These are phyloP conservation scores for Cetonia aurata DNA, from an alignment of 2,888 invertebrate species.

Conservation along the genomic window DNA sequence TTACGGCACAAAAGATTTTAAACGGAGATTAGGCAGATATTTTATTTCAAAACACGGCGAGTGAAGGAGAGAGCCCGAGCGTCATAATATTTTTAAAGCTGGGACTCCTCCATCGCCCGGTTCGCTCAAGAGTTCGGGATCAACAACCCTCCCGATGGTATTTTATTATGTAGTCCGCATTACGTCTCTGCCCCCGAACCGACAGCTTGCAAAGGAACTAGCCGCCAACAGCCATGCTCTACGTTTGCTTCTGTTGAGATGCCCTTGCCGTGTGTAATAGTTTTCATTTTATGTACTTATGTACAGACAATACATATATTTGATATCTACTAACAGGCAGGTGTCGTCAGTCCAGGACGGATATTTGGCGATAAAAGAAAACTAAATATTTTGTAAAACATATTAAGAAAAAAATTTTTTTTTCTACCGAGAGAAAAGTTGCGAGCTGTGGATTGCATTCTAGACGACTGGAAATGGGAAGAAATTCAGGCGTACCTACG, in stretches of 20 bases:
- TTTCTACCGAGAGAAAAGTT: too few species aligned
- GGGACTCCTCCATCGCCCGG: constrained; percentile 7
- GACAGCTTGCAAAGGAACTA: constrained; percentile 20
- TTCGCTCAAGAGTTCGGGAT: constrained; percentile 31
- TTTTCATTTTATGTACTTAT: too few species aligned
- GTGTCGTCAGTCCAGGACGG: too few species aligned
- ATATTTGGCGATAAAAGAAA: too few species aligned
- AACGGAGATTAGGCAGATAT: constrained; percentile 43
- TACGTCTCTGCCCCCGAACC: constrained; percentile 38
- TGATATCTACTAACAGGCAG: too few species aligned
- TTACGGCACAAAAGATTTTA: constrained; percentile 42
- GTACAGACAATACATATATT: too few species aligned
- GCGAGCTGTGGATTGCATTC: too few species aligned
- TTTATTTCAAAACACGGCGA: constrained; percentile 41
- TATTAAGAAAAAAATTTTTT: too few species aligned
- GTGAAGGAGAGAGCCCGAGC: constrained; percentile 18
- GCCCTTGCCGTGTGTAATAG: too few species aligned
- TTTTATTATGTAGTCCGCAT: constrained; percentile 44
- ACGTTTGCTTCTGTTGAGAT: not conserved
- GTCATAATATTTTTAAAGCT: constrained; percentile 43
- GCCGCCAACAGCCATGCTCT: constrained; percentile 23
- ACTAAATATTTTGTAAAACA: too few species aligned
- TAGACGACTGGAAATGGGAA: too few species aligned
- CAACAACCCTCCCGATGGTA: constrained; percentile 41
- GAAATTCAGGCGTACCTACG: too few species aligned